Evolutionary conservation across 1,140 invertebrate genomes (phyloP).

Genomic region (Zaprionus camerounensis): DNA sequence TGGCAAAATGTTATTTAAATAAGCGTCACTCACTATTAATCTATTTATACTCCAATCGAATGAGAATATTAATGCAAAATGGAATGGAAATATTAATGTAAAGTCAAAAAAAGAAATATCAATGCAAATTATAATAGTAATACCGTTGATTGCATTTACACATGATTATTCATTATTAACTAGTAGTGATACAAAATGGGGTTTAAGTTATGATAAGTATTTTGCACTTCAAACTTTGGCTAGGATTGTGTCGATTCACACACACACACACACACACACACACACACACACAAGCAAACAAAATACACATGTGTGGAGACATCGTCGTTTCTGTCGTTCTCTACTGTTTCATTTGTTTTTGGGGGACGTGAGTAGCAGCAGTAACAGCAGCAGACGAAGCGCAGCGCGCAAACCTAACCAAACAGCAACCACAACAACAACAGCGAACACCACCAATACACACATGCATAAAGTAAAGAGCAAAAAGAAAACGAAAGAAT

Average conservation of each 20-base stretch:
- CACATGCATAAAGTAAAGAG: slow-evolving; percentile 16
- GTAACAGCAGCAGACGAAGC: slow-evolving; percentile 21
- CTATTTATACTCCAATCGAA: too few relatives aligned
- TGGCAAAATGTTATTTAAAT: not conserved
- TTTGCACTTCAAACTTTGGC: slow-evolving; percentile 11
- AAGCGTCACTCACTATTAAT: too few relatives aligned
- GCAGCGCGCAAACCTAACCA: slow-evolving; percentile 26
- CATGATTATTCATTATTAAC: not conserved
- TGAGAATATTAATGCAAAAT: too few relatives aligned
- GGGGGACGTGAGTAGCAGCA: not conserved
- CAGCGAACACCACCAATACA: slow-evolving; percentile 16
- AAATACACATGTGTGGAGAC: slow-evolving; percentile 17
- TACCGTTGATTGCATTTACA: not conserved
- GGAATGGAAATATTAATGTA: not conserved
- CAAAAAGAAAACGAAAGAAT: slow-evolving; percentile 38
- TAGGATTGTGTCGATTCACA: slow-evolving; percentile 5
- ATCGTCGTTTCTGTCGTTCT: slow-evolving; percentile 17
- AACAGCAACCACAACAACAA: slow-evolving; percentile 18
- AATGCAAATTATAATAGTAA: not conserved
- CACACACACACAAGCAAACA: slow-evolving; percentile 19
- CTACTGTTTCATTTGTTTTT: slow-evolving; percentile 12
- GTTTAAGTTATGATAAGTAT: slow-evolving; percentile 1
- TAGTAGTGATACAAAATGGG: not conserved
- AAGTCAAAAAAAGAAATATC: not conserved
- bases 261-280: slow-evolving; percentile 12